Base-by-base conservation (phyloP, 2,888 invertebrate genomes). In the Drosophila antonietae region DNA sequence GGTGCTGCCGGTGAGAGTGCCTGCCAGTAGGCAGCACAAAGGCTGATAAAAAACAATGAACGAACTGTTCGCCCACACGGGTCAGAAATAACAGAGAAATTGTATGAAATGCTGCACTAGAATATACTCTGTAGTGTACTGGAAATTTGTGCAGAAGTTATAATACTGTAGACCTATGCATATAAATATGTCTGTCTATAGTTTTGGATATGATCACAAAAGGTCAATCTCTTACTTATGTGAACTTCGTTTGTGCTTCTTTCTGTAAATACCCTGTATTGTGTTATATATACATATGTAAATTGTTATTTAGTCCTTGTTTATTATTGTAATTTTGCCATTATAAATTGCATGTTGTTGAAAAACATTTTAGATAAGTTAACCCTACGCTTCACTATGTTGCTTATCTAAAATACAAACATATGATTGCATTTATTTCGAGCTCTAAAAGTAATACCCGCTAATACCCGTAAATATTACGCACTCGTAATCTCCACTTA, bases 41-140 rank as follows among this genome's bases (percentile, higher is more conserved):
- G 47, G 77, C 67, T 28, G 53, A 41, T 35, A 37, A 47, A 59
- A 59, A 78, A 83, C 83, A 86, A 86, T 68, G 68, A 63, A 41
- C 28, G 18, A 55, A 33, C n/a, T 8, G 55, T 60, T 57, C 14
- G 18, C 56, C 47, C 35, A 8, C 23, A 14, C 59, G 44, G 28
- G 39, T 20, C 35, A 49, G 44, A 37, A 39, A 47, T 35, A 43
- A 20, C 37, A 23, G 20, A 33, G 43, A 28, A n/a, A n/a, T 1
- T 12, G 31, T 8, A 14, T 15, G 18, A 33, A 51, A 18, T 18
- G 46, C 5, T 18, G 14, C 15, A 18, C 52, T 39, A 2, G 15
- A 8, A 12, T 9, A 53, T 66, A 65, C 66, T 46, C 65, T 53
- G 65, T 44, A 33, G 14, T 0, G 7, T 7, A 12, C 7, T 3